Percentiles rank a stretch among this genome's conserved stretches.
phyloP scores from a whole-genome alignment of 2,888 invertebrate species.

The Nemotelus nigrinus region DNA sequence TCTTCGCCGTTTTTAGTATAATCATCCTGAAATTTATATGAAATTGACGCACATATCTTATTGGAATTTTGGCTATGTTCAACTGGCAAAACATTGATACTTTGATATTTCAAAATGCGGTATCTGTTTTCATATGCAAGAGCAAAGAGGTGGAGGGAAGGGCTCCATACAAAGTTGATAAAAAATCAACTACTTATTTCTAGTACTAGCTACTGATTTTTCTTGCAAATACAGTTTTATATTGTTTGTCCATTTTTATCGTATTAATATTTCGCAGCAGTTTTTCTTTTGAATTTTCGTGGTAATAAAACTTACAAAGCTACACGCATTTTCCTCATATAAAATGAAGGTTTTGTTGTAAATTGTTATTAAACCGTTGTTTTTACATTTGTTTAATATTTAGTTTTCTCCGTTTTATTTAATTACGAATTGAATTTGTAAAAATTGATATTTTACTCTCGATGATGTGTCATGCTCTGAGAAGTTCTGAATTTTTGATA shows the following conservation, averaged over 20 bases:
- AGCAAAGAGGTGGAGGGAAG: too few species aligned
- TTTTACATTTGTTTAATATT: not conserved
- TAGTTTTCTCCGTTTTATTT: not conserved
- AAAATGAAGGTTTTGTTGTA: not conserved
- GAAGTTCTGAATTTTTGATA: not conserved
- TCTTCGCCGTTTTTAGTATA: too few species aligned
- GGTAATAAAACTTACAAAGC: conserved; percentile 39
- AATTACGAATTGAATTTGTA: not conserved
- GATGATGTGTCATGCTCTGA: not conserved
- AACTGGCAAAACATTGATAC: too few species aligned
- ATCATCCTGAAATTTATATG: too few species aligned
- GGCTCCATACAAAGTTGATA: not conserved
- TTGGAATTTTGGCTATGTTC: too few species aligned
- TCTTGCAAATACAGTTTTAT: not conserved
- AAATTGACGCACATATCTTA: too few species aligned
- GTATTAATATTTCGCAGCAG: not conserved
- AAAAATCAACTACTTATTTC: conserved; percentile 32
- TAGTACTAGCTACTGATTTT: not conserved
- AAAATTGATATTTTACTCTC: not conserved
- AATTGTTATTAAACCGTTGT: not conserved
- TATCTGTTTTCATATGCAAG: too few species aligned
- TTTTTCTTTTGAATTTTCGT: not conserved
- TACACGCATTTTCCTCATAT: conserved; percentile 11
- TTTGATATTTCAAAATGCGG: too few species aligned
- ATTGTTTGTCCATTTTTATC: too few species aligned